phyloP scores from a whole-genome alignment of 2,888 invertebrate genomes.

The Geotrupes spiniger region DNA sequence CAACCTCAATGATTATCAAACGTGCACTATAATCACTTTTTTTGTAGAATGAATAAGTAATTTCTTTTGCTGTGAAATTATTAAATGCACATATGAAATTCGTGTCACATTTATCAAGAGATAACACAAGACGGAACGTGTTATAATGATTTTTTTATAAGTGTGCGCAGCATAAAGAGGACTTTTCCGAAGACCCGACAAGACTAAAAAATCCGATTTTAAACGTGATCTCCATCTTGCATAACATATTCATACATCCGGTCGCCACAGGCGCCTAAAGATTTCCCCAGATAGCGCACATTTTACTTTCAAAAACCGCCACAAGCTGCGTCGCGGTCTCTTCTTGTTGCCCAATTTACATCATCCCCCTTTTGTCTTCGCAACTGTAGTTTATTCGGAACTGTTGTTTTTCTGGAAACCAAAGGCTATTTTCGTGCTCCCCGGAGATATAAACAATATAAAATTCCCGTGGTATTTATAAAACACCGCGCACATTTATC shows the following conservation, averaged over 20 bases:
- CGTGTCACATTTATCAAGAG: conserved; percentile 32
- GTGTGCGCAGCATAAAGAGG: conserved; percentile 26
- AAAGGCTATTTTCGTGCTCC: conserved; percentile 19
- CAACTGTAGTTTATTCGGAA: conserved; percentile 17
- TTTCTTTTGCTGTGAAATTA: too few relatives aligned
- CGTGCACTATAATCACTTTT: too few relatives aligned
- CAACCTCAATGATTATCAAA: too few relatives aligned
- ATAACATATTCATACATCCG: conserved; percentile 27
- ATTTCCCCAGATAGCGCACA: conserved; percentile 40
- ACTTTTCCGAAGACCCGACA: conserved; percentile 30
- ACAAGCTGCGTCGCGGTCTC: conserved; percentile 29
- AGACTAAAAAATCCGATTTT: conserved; percentile 35
- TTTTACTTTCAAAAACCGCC: conserved; percentile 40
- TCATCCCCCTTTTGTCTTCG: conserved; percentile 26
- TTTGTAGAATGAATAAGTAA: too few relatives aligned
- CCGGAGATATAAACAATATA: conserved; percentile 20
- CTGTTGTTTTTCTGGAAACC: conserved; percentile 16
- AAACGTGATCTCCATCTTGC: conserved; percentile 38
- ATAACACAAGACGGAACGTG: conserved; percentile 34
- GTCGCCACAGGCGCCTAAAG: conserved; percentile 33
- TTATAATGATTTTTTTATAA: conserved; percentile 38
- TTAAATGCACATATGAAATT: too few relatives aligned
- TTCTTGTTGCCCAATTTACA: conserved; percentile 39
- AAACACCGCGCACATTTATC: conserved; percentile 2
- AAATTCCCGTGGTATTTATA: conserved; percentile 13